These are phyloP conservation scores for Lepus townsendii DNA, from an alignment of 2,797 vertebrate genomes.

Conservation along the genomic window DNA sequence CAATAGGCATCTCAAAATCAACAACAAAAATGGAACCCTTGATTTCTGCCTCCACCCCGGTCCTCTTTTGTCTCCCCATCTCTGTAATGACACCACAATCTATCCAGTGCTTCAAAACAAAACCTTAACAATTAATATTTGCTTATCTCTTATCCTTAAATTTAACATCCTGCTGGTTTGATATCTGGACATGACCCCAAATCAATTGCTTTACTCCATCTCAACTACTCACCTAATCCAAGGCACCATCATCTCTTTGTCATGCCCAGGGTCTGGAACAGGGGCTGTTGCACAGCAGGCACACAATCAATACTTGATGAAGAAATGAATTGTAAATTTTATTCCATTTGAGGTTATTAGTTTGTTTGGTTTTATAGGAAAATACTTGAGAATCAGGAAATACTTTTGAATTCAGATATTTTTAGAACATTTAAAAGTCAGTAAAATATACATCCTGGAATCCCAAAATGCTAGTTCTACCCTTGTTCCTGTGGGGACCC, in stretches of 20 bases:
- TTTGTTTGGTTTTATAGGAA: not conserved
- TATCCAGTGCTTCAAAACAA: not conserved
- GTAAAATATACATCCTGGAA: not conserved
- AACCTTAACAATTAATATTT: not conserved
- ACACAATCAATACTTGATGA: not conserved
- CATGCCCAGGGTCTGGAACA: not conserved
- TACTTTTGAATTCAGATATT: not conserved
- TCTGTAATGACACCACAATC: not conserved
- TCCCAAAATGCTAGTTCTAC: not conserved
- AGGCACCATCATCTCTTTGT: not conserved
- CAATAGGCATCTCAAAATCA: not conserved
- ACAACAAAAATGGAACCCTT: not conserved
- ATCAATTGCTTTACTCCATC: not conserved
- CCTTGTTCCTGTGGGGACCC: not conserved
- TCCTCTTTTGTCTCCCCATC: not conserved
- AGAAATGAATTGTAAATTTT: not conserved
- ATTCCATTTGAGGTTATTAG: not conserved
- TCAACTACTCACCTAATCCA: not conserved
- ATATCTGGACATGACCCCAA: not conserved
- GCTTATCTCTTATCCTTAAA: not conserved
- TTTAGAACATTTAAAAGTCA: not conserved
- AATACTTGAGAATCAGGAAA: not conserved
- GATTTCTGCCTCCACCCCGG: not conserved
- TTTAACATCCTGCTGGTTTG: not conserved
- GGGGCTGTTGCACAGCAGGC: not conserved